Evolutionary conservation across 2,797 vertebrate genomes (phyloP).

Genomic region (Natrix natrix): DNA sequence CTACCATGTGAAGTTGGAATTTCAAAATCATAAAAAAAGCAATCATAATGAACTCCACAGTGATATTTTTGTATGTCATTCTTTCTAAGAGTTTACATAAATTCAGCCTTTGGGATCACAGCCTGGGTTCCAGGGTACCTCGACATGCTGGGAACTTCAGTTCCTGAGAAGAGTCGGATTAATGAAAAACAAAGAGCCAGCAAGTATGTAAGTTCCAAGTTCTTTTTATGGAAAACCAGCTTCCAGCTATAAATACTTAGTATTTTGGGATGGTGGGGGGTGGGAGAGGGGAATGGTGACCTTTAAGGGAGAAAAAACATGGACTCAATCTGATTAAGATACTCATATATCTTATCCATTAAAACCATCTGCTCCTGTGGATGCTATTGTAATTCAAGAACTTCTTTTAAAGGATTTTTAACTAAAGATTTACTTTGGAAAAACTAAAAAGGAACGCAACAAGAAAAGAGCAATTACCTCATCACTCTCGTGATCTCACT

Average conservation of each 20-base stretch:
- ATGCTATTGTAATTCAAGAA: conserved; percentile 36
- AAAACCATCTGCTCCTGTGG: conserved; percentile 44
- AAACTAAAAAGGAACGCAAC: conserved; percentile 35
- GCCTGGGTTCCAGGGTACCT: neutral
- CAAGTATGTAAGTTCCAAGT: neutral
- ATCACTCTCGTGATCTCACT: conserved; percentile 52
- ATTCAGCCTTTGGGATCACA: neutral
- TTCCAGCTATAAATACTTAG: neutral
- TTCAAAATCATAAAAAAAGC: neutral
- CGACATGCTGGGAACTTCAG: neutral
- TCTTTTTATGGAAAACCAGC: neutral
- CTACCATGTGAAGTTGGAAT: no score
- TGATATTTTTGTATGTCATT: neutral
- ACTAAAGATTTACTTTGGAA: conserved; percentile 62
- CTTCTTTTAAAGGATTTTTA: conserved; percentile 48
- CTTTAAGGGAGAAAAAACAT: conserved; percentile 10
- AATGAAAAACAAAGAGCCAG: neutral
- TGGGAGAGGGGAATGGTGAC: neutral
- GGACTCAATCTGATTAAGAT: conserved; percentile 26
- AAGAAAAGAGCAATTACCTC: conserved; percentile 50
- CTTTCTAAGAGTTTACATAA: neutral
- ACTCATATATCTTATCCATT: conserved; percentile 39
- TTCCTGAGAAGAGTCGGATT: neutral
- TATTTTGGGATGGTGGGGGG: neutral
- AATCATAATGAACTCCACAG: neutral